Conservation (phyloP, 92 coral and sea anemone species). For the Siderastrea radians region DNA sequence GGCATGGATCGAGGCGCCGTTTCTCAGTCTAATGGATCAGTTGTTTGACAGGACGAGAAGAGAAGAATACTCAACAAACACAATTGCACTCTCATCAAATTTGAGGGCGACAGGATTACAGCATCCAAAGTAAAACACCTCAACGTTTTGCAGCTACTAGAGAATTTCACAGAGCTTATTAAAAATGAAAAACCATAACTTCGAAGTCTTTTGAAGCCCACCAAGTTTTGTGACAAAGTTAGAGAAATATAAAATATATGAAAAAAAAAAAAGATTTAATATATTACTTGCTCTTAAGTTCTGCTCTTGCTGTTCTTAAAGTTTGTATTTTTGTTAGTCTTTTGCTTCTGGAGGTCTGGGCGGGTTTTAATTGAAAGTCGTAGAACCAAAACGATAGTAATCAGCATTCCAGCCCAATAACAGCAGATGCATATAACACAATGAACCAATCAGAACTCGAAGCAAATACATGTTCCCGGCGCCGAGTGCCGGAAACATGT, state of each 20-base stretch:
- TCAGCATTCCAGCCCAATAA: too few relatives aligned
- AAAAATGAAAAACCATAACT: not conserved
- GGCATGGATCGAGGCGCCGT: slow-evolving; percentile 33
- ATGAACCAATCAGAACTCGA: too few relatives aligned
- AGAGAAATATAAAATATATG: not conserved
- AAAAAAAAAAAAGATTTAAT: not conserved
- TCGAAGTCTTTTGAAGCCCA: not conserved
- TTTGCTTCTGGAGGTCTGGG: not conserved
- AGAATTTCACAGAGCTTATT: not conserved
- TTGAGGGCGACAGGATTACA: too few relatives aligned
- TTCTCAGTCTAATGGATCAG: slow-evolving; percentile 21
- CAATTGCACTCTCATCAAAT: too few relatives aligned
- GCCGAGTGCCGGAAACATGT: too few relatives aligned
- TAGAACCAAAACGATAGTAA: not conserved
- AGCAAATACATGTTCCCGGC: too few relatives aligned
- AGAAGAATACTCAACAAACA: too few relatives aligned
- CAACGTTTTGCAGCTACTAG: not conserved
- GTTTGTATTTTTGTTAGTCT: too few relatives aligned
- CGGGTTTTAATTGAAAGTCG: too few relatives aligned
- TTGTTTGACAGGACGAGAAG: slow-evolving; percentile 25
- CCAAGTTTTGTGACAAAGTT: not conserved
- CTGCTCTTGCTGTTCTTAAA: not conserved
- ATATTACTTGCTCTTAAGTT: not conserved
- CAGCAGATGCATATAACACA: too few relatives aligned
- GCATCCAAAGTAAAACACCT: not conserved